phyloP scores from a whole-genome alignment of 1,140 invertebrate genomes.

The Halesus radiatus region DNA sequence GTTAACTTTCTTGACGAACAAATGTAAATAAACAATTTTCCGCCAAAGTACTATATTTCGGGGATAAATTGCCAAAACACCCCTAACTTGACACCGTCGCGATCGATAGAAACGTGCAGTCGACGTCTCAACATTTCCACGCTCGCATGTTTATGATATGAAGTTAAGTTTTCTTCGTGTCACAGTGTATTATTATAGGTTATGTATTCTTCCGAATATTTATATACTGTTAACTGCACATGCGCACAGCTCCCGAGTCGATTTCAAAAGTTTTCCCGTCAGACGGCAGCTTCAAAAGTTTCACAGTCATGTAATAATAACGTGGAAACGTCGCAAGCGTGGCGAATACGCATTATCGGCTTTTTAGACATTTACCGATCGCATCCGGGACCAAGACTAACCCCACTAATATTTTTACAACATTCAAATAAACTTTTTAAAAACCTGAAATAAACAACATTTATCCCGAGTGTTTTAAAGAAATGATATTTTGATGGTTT shows the following conservation, averaged over 20 bases:
- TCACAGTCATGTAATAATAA: background rate
- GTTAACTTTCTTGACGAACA: background rate
- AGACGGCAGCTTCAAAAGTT: slow-evolving; percentile 17
- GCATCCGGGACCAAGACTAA: too few species aligned
- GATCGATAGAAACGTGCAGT: slow-evolving; percentile 36
- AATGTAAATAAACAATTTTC: slow-evolving; percentile 29
- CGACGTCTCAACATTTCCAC: slow-evolving; percentile 36
- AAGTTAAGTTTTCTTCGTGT: slow-evolving; percentile 40
- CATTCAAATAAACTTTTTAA: too few species aligned
- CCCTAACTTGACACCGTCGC: slow-evolving; percentile 3
- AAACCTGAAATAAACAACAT: too few species aligned
- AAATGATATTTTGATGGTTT: background rate
- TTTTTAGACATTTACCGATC: background rate
- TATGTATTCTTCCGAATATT: slow-evolving; percentile 45
- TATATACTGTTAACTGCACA: slow-evolving; percentile 38
- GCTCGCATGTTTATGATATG: slow-evolving; percentile 33
- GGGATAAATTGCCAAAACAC: background rate
- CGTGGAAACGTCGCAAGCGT: background rate
- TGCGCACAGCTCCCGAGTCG: slow-evolving; percentile 33
- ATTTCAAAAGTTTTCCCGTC: slow-evolving; percentile 42
- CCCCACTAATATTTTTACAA: too few species aligned
- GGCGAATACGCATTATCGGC: background rate
- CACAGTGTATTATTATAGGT: slow-evolving; percentile 28
- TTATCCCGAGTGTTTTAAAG: too few species aligned
- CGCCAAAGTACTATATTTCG: too few species aligned